phyloP scores from a whole-genome alignment of 2,797 vertebrate genomes.

The Myoxocephalus aenaeus region DNA sequence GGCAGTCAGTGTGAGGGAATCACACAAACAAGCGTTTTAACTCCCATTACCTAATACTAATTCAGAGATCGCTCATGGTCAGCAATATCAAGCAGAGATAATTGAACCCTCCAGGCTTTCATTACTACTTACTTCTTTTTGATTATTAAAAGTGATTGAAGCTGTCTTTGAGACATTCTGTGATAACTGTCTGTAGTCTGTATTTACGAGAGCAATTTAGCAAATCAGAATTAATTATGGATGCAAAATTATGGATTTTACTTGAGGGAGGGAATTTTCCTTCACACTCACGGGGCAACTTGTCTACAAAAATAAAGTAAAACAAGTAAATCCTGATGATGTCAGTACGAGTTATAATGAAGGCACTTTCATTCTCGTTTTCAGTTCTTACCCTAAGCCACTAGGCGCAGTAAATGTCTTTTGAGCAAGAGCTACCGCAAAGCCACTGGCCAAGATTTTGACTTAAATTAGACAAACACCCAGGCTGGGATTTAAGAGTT shows the following conservation, averaged over 20 bases:
- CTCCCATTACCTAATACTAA: background rate
- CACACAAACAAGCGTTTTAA: constrained; percentile 19
- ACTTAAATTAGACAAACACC: constrained; percentile 16
- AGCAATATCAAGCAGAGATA: background rate
- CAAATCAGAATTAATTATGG: constrained; percentile 33
- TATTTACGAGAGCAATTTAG: constrained; percentile 22
- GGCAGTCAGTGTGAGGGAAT: background rate
- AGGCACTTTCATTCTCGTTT: constrained; percentile 14
- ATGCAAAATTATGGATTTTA: constrained; percentile 45
- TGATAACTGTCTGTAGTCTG: constrained; percentile 26
- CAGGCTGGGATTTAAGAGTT: background rate
- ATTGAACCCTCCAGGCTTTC: constrained; percentile 15
- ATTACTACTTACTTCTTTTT: constrained; percentile 17
- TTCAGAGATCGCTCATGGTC: constrained; percentile 7
- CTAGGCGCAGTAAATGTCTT: constrained; percentile 14
- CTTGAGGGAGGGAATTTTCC: constrained; percentile 21
- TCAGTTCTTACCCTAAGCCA: background rate
- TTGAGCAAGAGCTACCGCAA: constrained; percentile 3
- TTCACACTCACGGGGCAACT: constrained; percentile 20
- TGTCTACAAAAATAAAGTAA: constrained; percentile 40
- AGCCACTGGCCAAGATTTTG: constrained; percentile 16
- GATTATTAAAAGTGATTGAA: constrained; percentile 28
- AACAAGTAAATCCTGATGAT: constrained; percentile 36
- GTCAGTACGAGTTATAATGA: constrained; percentile 28
- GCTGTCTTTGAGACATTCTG: constrained; percentile 18